A percentile compares a stretch with the other conserved stretches of the same genome.
phyloP scores from a whole-genome alignment of 2,797 vertebrate genomes.

The Mycteria americana region DNA sequence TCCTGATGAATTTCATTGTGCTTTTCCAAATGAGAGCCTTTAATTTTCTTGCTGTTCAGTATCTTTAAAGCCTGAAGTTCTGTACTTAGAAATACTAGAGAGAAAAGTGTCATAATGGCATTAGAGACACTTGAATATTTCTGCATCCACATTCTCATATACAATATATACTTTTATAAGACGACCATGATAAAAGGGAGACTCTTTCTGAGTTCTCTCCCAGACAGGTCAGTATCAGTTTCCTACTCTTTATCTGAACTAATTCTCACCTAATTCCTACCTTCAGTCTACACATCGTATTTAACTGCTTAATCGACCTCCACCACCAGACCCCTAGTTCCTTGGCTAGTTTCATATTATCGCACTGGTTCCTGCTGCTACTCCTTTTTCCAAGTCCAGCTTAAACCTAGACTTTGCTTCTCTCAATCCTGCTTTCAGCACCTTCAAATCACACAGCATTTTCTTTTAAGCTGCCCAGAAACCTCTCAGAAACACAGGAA shows the following conservation, averaged over 20 bases:
- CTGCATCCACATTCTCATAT: neutral
- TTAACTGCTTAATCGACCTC: neutral
- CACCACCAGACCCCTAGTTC: neutral
- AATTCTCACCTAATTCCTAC: neutral
- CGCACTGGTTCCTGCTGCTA: neutral
- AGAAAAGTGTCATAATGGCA: neutral
- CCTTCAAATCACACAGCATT: neutral
- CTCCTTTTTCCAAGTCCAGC: neutral
- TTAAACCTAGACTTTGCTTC: neutral
- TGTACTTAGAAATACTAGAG: constrained; percentile 90
- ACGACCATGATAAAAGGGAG: neutral
- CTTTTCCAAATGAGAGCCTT: constrained; percentile 61
- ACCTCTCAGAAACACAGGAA: neutral
- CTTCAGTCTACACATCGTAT: neutral
- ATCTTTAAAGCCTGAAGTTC: constrained; percentile 94
- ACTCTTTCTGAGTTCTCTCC: neutral
- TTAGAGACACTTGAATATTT: neutral
- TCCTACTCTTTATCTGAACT: neutral
- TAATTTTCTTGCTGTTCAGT: constrained; percentile 70
- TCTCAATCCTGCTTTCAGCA: neutral
- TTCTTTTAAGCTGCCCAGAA: neutral
- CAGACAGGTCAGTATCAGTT: neutral
- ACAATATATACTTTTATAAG: neutral
- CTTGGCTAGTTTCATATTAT: neutral
- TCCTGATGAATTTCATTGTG: constrained; percentile 75